A percentile compares a stretch with the other conserved stretches of the same genome.
These are phyloP conservation scores for Lamproptera curius DNA, from an alignment of 2,888 invertebrate genomes.

Conservation along the genomic window DNA sequence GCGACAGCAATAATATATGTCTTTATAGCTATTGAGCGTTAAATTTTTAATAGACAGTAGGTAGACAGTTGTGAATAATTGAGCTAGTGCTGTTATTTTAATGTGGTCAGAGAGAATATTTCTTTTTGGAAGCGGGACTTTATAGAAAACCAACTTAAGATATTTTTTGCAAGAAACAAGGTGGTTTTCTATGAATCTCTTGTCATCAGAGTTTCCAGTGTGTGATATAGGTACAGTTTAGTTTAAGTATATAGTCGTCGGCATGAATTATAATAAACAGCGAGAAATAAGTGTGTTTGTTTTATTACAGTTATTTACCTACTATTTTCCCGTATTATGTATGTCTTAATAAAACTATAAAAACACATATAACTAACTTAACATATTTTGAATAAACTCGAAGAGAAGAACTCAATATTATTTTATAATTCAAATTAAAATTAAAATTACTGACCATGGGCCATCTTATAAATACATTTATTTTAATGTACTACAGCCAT, in stretches of 20 bases:
- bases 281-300: slow-evolving; percentile 43
- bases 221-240: slow-evolving; percentile 73
- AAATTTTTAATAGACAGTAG: slow-evolving; percentile 73
- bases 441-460: too few relatives aligned
- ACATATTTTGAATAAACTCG: too few relatives aligned
- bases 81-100: slow-evolving; percentile 70
- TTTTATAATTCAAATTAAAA: too few relatives aligned
- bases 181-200: slow-evolving; percentile 22
- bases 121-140: slow-evolving; percentile 43
- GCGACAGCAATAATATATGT: slow-evolving; percentile 78
- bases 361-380: too few relatives aligned
- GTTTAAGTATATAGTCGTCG: slow-evolving; percentile 72
- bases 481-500: too few relatives aligned
- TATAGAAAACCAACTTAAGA: slow-evolving; percentile 32
- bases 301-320: too few relatives aligned
- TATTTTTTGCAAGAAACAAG: slow-evolving; percentile 15
- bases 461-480: too few relatives aligned
- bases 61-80: slow-evolving; percentile 70
- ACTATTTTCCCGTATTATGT: too few relatives aligned
- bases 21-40: slow-evolving; percentile 76
- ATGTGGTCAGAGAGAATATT: slow-evolving; percentile 59
- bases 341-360: too few relatives aligned
- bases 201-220: slow-evolving; percentile 55
- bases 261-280: slow-evolving; percentile 71
- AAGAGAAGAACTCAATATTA: too few relatives aligned